Evolutionary conservation across 2,797 vertebrate species (phyloP).

Genomic region (Pachyuromys duprasi): DNA sequence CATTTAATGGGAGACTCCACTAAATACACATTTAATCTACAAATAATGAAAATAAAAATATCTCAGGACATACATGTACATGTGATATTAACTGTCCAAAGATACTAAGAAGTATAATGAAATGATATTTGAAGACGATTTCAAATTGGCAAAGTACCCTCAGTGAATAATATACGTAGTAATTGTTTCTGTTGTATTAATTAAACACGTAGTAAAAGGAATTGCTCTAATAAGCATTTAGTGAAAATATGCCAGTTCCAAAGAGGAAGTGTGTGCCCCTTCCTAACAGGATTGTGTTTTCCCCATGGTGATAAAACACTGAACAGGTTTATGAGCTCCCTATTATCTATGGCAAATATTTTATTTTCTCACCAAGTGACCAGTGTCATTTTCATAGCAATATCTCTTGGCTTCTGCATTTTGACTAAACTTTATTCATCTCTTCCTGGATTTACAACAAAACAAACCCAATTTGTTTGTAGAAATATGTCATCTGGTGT

Average conservation of each 20-base stretch:
- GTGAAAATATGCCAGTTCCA: constrained; percentile 41
- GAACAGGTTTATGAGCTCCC: background rate
- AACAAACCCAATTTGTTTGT: constrained; percentile 46
- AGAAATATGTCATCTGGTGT: constrained; percentile 71
- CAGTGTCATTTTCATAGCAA: constrained; percentile 55
- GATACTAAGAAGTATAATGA: background rate
- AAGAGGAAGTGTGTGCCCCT: background rate
- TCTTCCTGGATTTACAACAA: constrained; percentile 70
- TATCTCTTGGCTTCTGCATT: constrained; percentile 53
- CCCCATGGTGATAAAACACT: background rate
- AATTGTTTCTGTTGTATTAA: constrained; percentile 49
- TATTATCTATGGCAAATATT: constrained; percentile 20
- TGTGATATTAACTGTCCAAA: constrained; percentile 42
- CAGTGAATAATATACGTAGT: background rate
- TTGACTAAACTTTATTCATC: constrained; percentile 69
- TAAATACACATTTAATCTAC: constrained; percentile 33
- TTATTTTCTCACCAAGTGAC: constrained; percentile 41
- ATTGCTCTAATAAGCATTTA: constrained; percentile 22
- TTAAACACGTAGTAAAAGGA: constrained; percentile 39
- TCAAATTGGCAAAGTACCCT: constrained; percentile 8
- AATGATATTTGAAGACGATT: constrained; percentile 5
- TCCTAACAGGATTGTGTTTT: background rate
- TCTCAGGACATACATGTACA: background rate
- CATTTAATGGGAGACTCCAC: background rate
- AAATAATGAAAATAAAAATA: constrained; percentile 43